A percentile compares a stretch with the other conserved stretches of the same genome.
Conservation (phyloP, 2,888 invertebrate species). For the Spatulosminthurus flaviceps region DNA sequence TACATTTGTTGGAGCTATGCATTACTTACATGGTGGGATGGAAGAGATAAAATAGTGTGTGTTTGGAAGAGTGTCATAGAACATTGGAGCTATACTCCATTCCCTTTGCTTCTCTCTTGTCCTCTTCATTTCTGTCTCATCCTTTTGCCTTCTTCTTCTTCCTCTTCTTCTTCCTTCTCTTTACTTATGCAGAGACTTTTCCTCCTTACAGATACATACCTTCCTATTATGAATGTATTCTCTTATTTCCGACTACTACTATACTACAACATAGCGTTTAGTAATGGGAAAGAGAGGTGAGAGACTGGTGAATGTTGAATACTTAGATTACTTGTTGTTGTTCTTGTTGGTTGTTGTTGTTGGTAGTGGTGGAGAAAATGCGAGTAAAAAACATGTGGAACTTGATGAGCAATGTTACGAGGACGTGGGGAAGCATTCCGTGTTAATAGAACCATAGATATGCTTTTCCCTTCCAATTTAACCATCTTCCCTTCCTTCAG, state of each 20-base stretch:
- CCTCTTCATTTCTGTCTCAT: constrained; percentile 18
- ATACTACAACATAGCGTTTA: not conserved
- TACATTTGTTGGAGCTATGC: not conserved
- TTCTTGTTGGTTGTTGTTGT: too few relatives aligned
- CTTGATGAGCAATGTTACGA: constrained; percentile 35
- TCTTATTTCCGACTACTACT: not conserved
- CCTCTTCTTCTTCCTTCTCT: not conserved
- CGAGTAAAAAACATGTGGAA: constrained; percentile 38
- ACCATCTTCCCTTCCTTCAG: not conserved
- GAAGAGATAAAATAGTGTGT: constrained; percentile 15
- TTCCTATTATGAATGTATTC: not conserved
- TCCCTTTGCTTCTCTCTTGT: not conserved
- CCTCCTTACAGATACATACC: not conserved
- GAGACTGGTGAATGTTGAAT: constrained; percentile 33
- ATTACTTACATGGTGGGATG: not conserved
- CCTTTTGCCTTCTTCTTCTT: not conserved
- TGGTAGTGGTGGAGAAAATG: constrained; percentile 16
- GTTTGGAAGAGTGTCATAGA: not conserved
- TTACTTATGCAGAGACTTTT: not conserved
- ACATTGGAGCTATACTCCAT: constrained; percentile 21
- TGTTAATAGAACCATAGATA: constrained; percentile 21
- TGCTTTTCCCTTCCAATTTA: constrained; percentile 22
- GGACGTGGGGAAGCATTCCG: constrained; percentile 26
- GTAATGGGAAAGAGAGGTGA: constrained; percentile 13
- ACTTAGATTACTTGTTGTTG: constrained; percentile 16